Conservation (phyloP, 2,113 vertebrate species). For the Amphilophus citrinellus region DNA sequence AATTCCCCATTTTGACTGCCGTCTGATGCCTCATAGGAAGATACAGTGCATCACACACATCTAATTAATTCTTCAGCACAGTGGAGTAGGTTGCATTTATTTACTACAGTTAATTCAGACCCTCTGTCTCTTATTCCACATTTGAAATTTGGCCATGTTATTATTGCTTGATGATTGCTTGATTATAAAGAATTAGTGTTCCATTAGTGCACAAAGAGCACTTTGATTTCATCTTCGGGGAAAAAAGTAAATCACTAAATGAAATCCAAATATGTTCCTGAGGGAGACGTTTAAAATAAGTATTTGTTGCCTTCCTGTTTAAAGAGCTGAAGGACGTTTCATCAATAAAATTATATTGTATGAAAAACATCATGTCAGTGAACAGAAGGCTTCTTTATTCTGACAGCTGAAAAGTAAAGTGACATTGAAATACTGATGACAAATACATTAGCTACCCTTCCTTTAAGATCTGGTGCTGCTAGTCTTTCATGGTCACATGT, state of each 20-base stretch:
- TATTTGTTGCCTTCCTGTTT: slow-evolving; percentile 5
- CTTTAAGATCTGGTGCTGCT: not conserved
- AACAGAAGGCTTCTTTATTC: not conserved
- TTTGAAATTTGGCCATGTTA: not conserved
- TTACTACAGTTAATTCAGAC: not conserved
- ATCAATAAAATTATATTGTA: not conserved
- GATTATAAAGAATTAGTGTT: not conserved
- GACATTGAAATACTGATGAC: not conserved
- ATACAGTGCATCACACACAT: not conserved
- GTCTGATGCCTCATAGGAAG: slow-evolving; percentile 13
- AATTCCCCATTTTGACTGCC: slow-evolving; percentile 34
- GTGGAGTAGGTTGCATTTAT: not conserved
- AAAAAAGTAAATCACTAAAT: not conserved
- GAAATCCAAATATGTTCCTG: not conserved
- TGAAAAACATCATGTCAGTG: slow-evolving; percentile 5
- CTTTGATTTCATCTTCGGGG: slow-evolving; percentile 20
- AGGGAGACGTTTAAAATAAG: not conserved
- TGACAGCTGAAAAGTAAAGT: not conserved
- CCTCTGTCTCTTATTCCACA: not conserved
- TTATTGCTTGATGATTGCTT: slow-evolving; percentile 21
- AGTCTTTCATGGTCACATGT: not conserved
- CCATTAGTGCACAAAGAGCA: not conserved
- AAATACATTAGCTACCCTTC: not conserved
- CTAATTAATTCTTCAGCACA: slow-evolving; percentile 1
- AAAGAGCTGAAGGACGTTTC: not conserved